Conservation (phyloP, 2,797 vertebrate species). For the Amblyraja radiata region DNA sequence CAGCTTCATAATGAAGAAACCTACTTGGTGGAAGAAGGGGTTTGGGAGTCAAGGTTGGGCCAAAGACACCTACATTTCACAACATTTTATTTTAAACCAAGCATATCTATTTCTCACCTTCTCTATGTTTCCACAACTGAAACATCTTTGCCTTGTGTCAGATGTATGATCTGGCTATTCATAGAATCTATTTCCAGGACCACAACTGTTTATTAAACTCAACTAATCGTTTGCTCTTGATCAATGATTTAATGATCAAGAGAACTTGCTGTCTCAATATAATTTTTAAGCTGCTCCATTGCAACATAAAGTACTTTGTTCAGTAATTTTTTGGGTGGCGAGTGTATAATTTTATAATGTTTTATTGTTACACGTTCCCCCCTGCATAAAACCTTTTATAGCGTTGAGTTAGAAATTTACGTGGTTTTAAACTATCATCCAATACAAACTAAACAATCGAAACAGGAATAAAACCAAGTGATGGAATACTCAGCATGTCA, state of each 20-base stretch:
- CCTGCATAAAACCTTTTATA: background rate
- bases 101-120: slow-evolving; percentile 18
- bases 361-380: background rate
- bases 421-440: background rate
- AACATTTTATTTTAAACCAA: slow-evolving; percentile 20
- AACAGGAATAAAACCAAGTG: background rate
- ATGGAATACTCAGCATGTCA: no score
- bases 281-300: background rate
- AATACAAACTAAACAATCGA: background rate
- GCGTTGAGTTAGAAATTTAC: background rate
- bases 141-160: slow-evolving; percentile 22
- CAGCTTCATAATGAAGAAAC: slow-evolving; percentile 10
- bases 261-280: background rate
- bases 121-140: slow-evolving; percentile 1
- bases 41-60: no score
- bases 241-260: background rate
- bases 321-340: background rate
- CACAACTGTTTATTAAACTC: background rate
- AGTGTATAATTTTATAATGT: background rate
- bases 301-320: background rate
- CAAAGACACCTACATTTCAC: background rate
- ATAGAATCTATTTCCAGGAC: background rate
- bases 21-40: no score
- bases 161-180: slow-evolving; percentile 13
- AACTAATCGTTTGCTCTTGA: background rate